Base-by-base conservation (phyloP, 2,797 vertebrate species). In the Antrozous pallidus region DNA sequence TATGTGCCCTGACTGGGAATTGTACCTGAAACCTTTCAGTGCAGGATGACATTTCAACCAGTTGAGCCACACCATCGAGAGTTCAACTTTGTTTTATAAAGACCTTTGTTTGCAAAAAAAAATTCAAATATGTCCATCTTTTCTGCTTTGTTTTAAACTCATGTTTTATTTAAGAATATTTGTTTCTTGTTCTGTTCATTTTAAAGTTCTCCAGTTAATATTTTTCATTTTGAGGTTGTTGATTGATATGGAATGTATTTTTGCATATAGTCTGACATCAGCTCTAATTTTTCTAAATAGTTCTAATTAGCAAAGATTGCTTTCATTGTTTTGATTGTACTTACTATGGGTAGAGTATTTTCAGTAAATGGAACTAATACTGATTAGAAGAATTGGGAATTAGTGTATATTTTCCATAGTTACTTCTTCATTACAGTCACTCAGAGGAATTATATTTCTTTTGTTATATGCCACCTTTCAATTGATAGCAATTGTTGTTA, bases 371-470 rank as follows among this genome's bases (percentile, higher is more conserved):
- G 47, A 78, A 85, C 40, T 91, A 40, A 83, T 90, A 77, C 31
- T 87, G 47, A 90, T 79, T 45, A 74, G 78, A 47, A 81, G 81
- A 91, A 75, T 77, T 86, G 73, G 65, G 45, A 94, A 77, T 94
- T 88, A 91, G 33, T 80, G 2, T 77, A 36, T 91, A 42, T 86
- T 89, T 93, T 63, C 33, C 18, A 84, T 63, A 88, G 31, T 83
- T 18, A 61, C n/a, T 91, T 92, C 28, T 93, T 86, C 74, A 90
- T 61, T 77, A 17, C 22, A 92, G 33, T 20, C 2, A 54, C 8
- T 80, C 17, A 92, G 63, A 94, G 73, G 20, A 45, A 73, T 93
- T 94, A 6, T 70, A 71, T 96, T 92, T 94, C 77, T 90, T 17
- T 86, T 70, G 40, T 33, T 91, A 24, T 63, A 18, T 86, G 54